Conservation (phyloP, 2,888 invertebrate genomes). For the Pediacus dermestoides region DNA sequence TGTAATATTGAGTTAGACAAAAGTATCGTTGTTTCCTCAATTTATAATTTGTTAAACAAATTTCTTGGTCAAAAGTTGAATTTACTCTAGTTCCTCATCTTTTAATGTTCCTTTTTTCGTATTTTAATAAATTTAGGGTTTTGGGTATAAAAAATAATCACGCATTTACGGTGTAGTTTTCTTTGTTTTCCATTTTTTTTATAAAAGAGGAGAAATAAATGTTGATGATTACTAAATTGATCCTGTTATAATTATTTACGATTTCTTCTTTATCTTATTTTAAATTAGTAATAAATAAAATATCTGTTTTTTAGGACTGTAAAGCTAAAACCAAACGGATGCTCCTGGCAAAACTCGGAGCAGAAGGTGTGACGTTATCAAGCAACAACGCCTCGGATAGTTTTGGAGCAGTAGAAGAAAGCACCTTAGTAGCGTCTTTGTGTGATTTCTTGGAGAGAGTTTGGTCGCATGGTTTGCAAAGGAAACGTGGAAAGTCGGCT, state of each 20-base stretch:
- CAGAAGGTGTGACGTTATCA: conserved; percentile 85
- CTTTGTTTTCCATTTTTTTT: too few relatives aligned
- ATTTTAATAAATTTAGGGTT: too few relatives aligned
- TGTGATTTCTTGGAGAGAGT: conserved; percentile 96
- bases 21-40: background rate
- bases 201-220: too few relatives aligned
- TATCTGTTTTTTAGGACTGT: conserved; percentile 64
- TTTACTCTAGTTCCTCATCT: too few relatives aligned
- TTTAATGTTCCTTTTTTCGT: too few relatives aligned
- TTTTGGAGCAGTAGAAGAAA: conserved; percentile 83
- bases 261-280: background rate
- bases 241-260: too few relatives aligned
- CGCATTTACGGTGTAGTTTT: too few relatives aligned
- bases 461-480: conserved; percentile 96
- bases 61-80: too few relatives aligned
- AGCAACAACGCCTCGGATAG: conserved; percentile 78
- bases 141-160: too few relatives aligned
- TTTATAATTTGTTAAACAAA: too few relatives aligned
- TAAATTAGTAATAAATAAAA: background rate
- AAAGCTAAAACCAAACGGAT: conserved; percentile 96
- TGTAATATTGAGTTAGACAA: background rate
- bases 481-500: conserved; percentile 95
- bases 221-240: too few relatives aligned
- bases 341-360: conserved; percentile 98
- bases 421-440: conserved; percentile 94